Base-by-base conservation (phyloP, 35 echinoderm and acorn worm species). In the Apostichopus californicus region DNA sequence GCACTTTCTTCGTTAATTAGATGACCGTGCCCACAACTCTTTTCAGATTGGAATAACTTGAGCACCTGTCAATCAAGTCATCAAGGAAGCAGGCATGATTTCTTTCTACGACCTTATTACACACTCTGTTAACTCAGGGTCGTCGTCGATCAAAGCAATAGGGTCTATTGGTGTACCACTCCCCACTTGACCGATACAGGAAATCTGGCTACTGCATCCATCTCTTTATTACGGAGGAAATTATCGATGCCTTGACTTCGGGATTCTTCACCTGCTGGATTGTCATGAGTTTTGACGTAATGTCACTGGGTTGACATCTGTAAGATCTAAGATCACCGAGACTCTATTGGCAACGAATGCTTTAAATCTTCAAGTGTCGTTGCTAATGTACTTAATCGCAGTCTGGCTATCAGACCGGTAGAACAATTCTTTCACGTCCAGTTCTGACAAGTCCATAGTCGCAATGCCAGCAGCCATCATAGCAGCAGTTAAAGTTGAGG, bases 261-360 rank as follows among this genome's bases (percentile, higher is more conserved):
- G 9, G 87, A 94, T 22, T 26, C 86, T 57, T 90, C 86, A 68
- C 81, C 86, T 4, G 86, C 93, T 55, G 93, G 93, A 59, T 94
- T 94, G 57, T 94, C 25, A 10, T 23, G 2, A 9, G 89, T 92
- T 9, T 72, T 56, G 59, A 94, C 93, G 56, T 94, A 90, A 4
- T 66, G 54, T 89, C 93, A 94, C 78, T 95, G 90, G 8, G 89
- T 56, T 17, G 5, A 66, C n/a, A 13, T 92, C 52, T 54, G 90
- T 75, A 2, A 63, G 8, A 8, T 95, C 83, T 52, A 64, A 56
- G 6, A 95, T 86, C 1, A 55, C 59, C 28, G 90, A 22, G 28
- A 95, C 90, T 72, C 94, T 92, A 63, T 95, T 95, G 5, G 90
- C 94, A 6, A 94, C 93, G 86, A 94, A 94, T n/a, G 80, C 56